Percentiles rank a stretch among this genome's conserved stretches.
Evolutionary conservation across 2,888 invertebrate species (phyloP).

Genomic region (Drosophila nigricruria): DNA sequence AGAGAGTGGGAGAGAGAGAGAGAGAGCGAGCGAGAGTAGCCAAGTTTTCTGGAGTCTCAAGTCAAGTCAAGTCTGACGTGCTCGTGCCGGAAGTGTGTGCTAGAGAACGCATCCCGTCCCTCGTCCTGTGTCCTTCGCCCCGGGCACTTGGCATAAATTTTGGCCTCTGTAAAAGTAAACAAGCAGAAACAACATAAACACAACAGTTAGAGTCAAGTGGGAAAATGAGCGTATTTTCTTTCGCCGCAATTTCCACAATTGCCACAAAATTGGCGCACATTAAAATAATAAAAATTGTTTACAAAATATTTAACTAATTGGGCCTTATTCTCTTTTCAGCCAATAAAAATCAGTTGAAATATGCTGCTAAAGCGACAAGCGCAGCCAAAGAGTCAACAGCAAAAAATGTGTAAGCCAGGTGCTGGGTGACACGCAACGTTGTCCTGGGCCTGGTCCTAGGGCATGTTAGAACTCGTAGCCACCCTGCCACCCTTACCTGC

Average conservation of each 20-base stretch:
- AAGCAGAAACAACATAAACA: slow-evolving; percentile 54
- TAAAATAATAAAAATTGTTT: slow-evolving; percentile 36
- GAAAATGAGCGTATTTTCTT: slow-evolving; percentile 26
- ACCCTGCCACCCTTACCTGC: neutral
- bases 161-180: slow-evolving; percentile 52
- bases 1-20: no score
- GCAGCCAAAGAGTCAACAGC: slow-evolving; percentile 46
- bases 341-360: slow-evolving; percentile 66
- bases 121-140: neutral
- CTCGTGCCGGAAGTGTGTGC: slow-evolving; percentile 67
- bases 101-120: slow-evolving; percentile 38
- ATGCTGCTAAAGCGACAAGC: slow-evolving; percentile 63
- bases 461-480: neutral
- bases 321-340: neutral
- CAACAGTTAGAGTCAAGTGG: slow-evolving; percentile 26
- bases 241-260: slow-evolving; percentile 29
- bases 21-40: slow-evolving; percentile 23
- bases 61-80: slow-evolving; percentile 30
- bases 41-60: slow-evolving; percentile 34
- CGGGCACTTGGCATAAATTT: slow-evolving; percentile 56
- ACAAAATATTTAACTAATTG: slow-evolving; percentile 48
- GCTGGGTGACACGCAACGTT: slow-evolving; percentile 62
- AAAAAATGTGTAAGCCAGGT: slow-evolving; percentile 15
- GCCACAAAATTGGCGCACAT: slow-evolving; percentile 25
- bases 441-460: slow-evolving; percentile 51